Base-by-base conservation (phyloP, 2,113 vertebrate species). In the Numida meleagris region DNA sequence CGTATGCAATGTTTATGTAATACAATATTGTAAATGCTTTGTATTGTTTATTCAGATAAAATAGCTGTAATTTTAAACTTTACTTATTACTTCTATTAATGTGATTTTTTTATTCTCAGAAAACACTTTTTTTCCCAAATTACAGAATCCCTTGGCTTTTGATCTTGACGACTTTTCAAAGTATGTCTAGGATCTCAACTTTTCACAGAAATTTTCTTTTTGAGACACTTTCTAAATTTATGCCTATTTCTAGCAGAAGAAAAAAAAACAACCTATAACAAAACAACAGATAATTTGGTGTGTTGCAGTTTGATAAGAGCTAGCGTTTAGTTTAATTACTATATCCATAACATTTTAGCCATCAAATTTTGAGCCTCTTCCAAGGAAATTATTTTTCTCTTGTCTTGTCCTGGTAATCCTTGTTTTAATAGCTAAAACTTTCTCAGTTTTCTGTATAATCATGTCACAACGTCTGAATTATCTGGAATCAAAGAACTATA, bases 351-450 rank as follows among this genome's bases (percentile, higher is more conserved):
- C 48, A 87, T 59, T 87, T 87, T 94, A 87, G 29, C 86, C 87
- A 89, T 88, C 82, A 89, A 67, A 92, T 94, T 92, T 87, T 95
- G 81, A 94, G 25, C 4, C 1, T 91, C 50, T 89, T 96, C 83
- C 82, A 94, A 87, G 42, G 38, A 89, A 89, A 58, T 73, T 24
- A 45, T 76, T 89, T 87, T 88, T 82, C 71, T 89, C 62, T 96
- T 57, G 68, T 93, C 65, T 78, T 83, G 43, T 92, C 51, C 73
- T 92, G 33, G 43, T 86, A 78, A 43, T 93, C 18, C 33, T 72
- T 89, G 66, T 90, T 90, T 82, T 87, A 87, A 65, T 92, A 82
- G 40, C 61, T 77, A 27, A 21, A 76, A 58, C 17, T 78, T 75
- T 20, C 12, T 87, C 46, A 19, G 8, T 86, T 59, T 86, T 27